These are phyloP conservation scores for Lordiphosa andalusiaca DNA, from an alignment of 2,888 invertebrate genomes.

Conservation along the genomic window DNA sequence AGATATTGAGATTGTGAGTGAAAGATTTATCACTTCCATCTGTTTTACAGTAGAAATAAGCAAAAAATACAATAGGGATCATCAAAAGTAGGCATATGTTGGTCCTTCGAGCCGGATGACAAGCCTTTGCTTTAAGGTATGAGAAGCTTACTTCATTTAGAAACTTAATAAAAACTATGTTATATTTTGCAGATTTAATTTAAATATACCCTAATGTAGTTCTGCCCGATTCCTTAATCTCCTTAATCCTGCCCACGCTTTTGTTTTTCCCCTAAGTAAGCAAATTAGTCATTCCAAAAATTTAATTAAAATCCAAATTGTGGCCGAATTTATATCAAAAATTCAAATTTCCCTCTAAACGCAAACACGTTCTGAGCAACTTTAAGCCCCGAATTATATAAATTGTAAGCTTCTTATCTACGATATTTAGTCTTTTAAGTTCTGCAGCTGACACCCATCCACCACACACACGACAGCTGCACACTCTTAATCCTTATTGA, in stretches of 20 bases:
- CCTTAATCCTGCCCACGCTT: too few species aligned
- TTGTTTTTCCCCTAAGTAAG: neutral
- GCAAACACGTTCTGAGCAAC: slow-evolving; percentile 9
- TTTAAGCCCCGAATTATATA: slow-evolving; percentile 11
- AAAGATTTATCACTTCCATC: too few species aligned
- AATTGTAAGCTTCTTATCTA: slow-evolving; percentile 13
- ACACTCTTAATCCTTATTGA: slow-evolving; percentile 13
- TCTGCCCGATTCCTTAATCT: too few species aligned
- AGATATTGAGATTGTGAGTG: too few species aligned
- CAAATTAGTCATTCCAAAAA: neutral
- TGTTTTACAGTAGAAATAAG: too few species aligned
- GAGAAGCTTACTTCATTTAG: too few species aligned
- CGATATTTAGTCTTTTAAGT: slow-evolving; percentile 4
- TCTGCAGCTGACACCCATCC: neutral
- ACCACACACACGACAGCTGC: slow-evolving; percentile 9
- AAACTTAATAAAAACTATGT: too few species aligned
- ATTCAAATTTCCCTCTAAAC: neutral
- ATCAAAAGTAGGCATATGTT: too few species aligned
- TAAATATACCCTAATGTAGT: too few species aligned
- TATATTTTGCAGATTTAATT: too few species aligned
- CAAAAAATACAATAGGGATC: too few species aligned
- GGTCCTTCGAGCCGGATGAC: neutral
- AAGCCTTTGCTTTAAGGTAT: too few species aligned
- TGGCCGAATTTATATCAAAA: neutral
- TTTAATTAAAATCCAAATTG: neutral